Conservation (phyloP, 2,888 invertebrate species). For the Phyllotreta cruciferae region DNA sequence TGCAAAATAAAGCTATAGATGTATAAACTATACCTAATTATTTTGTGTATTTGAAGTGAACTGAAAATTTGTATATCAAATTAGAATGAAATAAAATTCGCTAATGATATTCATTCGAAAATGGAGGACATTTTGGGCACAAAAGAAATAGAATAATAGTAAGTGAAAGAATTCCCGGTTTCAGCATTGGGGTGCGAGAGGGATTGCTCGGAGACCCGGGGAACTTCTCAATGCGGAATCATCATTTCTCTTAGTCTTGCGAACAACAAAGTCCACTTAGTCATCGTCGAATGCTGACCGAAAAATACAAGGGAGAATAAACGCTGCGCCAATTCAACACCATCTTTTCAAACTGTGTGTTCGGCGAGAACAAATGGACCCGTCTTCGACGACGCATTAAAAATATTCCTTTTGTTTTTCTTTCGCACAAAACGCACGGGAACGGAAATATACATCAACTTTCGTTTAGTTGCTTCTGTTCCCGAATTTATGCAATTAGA, state of each 20-base stretch:
- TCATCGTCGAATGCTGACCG: conserved; percentile 60
- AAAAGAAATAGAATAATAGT: conserved; percentile 46
- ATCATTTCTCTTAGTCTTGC: conserved; percentile 64
- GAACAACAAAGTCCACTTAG: conserved; percentile 66
- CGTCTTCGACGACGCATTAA: conserved; percentile 47
- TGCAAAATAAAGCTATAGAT: no score
- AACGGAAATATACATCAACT: conserved; percentile 19
- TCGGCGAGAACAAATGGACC: conserved; percentile 46
- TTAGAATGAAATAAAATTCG: not conserved
- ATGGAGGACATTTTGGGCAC: conserved; percentile 42
- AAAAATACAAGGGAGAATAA: conserved; percentile 55
- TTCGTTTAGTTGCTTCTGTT: conserved; percentile 18
- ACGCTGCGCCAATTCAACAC: conserved; percentile 54
- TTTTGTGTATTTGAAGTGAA: no score
- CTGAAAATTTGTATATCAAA: no score
- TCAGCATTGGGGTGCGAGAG: conserved; percentile 51
- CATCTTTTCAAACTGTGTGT: conserved; percentile 46
- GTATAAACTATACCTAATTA: no score
- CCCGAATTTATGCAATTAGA: conserved; percentile 35
- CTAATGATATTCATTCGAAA: conserved; percentile 40
- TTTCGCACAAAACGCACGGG: conserved; percentile 17
- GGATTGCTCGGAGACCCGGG: conserved; percentile 55
- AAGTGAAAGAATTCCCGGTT: conserved; percentile 53
- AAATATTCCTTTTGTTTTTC: conserved; percentile 42
- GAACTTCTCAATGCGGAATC: conserved; percentile 61